Conservation (phyloP, 2,888 invertebrate genomes). For the Nycteola revayana region DNA sequence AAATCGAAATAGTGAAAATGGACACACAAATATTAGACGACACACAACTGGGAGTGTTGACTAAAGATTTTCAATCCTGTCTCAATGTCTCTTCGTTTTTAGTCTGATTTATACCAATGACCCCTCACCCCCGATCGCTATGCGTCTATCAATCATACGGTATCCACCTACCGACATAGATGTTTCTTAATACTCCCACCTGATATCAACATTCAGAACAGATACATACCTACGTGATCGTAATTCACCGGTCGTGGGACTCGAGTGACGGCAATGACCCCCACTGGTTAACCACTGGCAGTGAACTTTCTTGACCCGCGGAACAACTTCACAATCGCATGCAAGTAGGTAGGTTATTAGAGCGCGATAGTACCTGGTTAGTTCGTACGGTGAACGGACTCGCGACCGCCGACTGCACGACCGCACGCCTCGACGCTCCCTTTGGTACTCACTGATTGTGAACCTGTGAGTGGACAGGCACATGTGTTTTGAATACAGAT, state of each 20-base stretch:
- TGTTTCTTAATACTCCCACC: too few relatives aligned
- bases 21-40: too few relatives aligned
- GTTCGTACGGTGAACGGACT: constrained; percentile 8
- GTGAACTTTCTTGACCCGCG: constrained; percentile 59
- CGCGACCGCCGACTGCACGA: constrained; percentile 35
- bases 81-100: too few relatives aligned
- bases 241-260: constrained; percentile 43
- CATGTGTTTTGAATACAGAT: constrained; percentile 21
- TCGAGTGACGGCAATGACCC: constrained; percentile 50
- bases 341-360: constrained; percentile 46
- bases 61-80: too few relatives aligned
- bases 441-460: constrained; percentile 41
- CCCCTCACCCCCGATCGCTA: too few relatives aligned
- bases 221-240: not conserved
- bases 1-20: too few relatives aligned
- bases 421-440: constrained; percentile 51
- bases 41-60: too few relatives aligned
- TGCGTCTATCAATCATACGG: too few relatives aligned
- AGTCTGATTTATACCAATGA: too few relatives aligned
- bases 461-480: constrained; percentile 32
- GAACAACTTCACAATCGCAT: constrained; percentile 36
- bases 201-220: too few relatives aligned
- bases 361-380: constrained; percentile 35
- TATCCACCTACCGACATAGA: too few relatives aligned
- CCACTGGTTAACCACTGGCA: constrained; percentile 42